Conservation (phyloP, 2,888 invertebrate species). For the Eubasilissa splendida region DNA sequence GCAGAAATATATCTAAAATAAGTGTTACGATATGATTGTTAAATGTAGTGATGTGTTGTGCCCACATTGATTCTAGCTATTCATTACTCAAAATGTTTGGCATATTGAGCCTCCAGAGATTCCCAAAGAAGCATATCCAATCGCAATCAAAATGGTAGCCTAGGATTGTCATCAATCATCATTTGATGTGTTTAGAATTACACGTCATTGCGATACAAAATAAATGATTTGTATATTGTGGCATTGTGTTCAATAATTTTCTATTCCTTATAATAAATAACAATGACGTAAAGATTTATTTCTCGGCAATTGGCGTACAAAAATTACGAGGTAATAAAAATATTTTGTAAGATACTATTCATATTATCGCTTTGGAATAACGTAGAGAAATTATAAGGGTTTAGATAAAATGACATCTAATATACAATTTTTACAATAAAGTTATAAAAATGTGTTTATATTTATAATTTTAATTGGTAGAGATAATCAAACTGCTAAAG, state of each 20-base stretch:
- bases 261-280: too few relatives aligned
- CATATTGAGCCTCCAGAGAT: slow-evolving; percentile 12
- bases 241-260: neutral
- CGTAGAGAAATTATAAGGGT: too few relatives aligned
- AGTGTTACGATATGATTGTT: neutral
- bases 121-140: slow-evolving; percentile 19
- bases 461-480: too few relatives aligned
- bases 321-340: too few relatives aligned
- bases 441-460: too few relatives aligned
- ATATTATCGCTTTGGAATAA: too few relatives aligned
- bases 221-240: slow-evolving; percentile 1
- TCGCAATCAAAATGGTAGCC: slow-evolving; percentile 25
- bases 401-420: too few relatives aligned
- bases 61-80: neutral
- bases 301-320: too few relatives aligned
- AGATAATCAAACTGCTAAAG: too few relatives aligned
- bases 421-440: too few relatives aligned
- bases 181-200: slow-evolving; percentile 12
- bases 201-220: neutral
- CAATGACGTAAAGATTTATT: too few relatives aligned
- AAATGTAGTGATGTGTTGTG: slow-evolving; percentile 15
- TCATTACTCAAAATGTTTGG: slow-evolving; percentile 26
- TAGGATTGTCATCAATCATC: slow-evolving; percentile 29
- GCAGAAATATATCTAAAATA: neutral
- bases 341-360: too few relatives aligned